Evolutionary conservation across 2,797 vertebrate species (phyloP).

Genomic region (Pseudochirops corinnae): DNA sequence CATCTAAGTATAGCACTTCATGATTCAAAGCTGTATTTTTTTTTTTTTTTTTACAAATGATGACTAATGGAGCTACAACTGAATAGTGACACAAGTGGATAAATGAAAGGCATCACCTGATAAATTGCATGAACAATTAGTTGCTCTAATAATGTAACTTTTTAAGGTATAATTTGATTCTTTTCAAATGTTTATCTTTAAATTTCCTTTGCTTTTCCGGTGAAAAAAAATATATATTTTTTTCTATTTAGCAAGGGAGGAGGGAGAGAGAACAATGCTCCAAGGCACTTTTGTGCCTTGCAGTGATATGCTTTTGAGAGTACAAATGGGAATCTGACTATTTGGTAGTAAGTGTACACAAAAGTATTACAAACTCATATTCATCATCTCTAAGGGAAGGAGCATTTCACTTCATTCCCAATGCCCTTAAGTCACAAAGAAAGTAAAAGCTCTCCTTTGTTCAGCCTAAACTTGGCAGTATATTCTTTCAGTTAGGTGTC

Average conservation of each 20-base stretch:
- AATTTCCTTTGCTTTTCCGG: neutral
- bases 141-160: neutral
- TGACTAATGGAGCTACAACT: neutral
- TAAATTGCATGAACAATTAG: neutral
- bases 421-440: neutral
- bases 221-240: no score
- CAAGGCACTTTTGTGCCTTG: neutral
- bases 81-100: constrained; percentile 2
- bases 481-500: neutral
- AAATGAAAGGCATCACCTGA: neutral
- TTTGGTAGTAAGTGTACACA: constrained; percentile 8
- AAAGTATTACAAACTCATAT: neutral
- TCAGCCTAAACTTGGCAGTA: neutral
- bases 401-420: neutral
- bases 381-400: constrained; percentile 4
- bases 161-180: neutral
- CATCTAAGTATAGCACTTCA: neutral
- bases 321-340: neutral
- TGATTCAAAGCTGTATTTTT: neutral
- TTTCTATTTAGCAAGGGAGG: neutral
- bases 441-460: neutral
- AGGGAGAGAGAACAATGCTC: neutral
- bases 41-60: neutral
- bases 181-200: neutral
- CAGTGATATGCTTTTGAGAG: neutral